These are phyloP conservation scores for Anableps anableps DNA, from an alignment of 2,797 vertebrate genomes.

Conservation along the genomic window DNA sequence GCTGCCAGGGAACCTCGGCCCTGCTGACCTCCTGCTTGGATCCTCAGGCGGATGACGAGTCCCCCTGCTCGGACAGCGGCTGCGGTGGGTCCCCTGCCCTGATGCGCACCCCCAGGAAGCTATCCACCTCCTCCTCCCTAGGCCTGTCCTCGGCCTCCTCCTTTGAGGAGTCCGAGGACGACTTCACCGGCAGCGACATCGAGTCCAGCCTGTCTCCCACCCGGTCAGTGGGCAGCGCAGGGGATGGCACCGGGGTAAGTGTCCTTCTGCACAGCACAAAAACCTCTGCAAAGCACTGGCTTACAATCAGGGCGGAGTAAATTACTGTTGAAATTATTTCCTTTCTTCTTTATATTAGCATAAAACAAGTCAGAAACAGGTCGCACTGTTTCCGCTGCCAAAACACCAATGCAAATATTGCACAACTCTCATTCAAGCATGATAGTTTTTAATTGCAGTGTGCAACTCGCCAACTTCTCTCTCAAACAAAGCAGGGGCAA, in stretches of 20 bases:
- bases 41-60: constrained; percentile 77
- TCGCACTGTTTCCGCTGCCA: background rate
- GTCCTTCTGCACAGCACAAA: background rate
- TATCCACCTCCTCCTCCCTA: constrained; percentile 86
- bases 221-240: constrained; percentile 72
- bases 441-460: background rate
- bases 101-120: constrained; percentile 80
- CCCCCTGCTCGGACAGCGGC: constrained; percentile 85
- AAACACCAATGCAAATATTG: constrained; percentile 16
- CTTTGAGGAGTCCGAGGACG: constrained; percentile 92
- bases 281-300: background rate
- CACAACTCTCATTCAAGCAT: background rate
- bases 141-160: constrained; percentile 90
- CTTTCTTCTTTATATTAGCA: background rate
- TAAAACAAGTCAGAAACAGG: background rate
- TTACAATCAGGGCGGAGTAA: background rate
- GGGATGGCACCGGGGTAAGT: constrained; percentile 86
- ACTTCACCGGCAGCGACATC: constrained; percentile 83
- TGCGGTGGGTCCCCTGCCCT: constrained; percentile 85
- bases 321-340: background rate
- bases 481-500: background rate
- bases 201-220: constrained; percentile 79
- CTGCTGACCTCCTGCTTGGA: constrained; percentile 62
- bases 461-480: background rate
- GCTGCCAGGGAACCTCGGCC: constrained; percentile 31